Evolutionary conservation across 2,888 invertebrate species (phyloP), one percentile per base, ranked within the genome.

Genomic region (Acleris cristana): DNA sequence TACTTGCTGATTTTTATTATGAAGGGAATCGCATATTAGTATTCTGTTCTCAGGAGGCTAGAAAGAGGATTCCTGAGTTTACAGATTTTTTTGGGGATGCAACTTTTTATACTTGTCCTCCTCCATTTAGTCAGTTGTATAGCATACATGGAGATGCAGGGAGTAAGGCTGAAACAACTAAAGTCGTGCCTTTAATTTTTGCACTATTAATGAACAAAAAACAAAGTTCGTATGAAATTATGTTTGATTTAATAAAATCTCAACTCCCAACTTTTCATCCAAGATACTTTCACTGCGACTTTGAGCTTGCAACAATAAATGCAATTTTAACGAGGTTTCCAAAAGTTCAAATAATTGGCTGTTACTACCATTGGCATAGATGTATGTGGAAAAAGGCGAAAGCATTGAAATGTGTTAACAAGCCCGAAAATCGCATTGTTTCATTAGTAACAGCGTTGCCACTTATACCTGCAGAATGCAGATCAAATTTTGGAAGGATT

Each of bases 121-220:
- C 53, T 7, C 53, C 53, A 8, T 54, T 54, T 54, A 26, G 16
- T 16, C 53, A 54, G 53, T n/a, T 54, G 16, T 54, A 30, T 23
- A 52, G 19, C 19, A 52, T 52, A 52, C 52, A 52, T 14, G 52
- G 49, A 67, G 70, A 70, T 70, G 12, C 30, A 10, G 55, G 40
- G 16, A 55, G 18, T 30, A 30, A 10, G 3, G n/a, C 18, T 10
- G 30, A 26, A 14, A 26, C 21, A 16, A 55, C 55, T 30, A 55
- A 30, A 55, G 30, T 30, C 10, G 16, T 14, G 30, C 55, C 55
- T 18, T 23, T 55, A 10, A 55, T 55, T 55, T 55, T 30, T 56
- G 56, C 56, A 19, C 56, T 56, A 40, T 30, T 40, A 30, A 26
- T 10, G 8, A n/a, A 55, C 30, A 55, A 55, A 34, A 55, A 26